These are phyloP conservation scores for Indicator maculatus DNA, from an alignment of 2,113 vertebrate species.

Conservation along the genomic window DNA sequence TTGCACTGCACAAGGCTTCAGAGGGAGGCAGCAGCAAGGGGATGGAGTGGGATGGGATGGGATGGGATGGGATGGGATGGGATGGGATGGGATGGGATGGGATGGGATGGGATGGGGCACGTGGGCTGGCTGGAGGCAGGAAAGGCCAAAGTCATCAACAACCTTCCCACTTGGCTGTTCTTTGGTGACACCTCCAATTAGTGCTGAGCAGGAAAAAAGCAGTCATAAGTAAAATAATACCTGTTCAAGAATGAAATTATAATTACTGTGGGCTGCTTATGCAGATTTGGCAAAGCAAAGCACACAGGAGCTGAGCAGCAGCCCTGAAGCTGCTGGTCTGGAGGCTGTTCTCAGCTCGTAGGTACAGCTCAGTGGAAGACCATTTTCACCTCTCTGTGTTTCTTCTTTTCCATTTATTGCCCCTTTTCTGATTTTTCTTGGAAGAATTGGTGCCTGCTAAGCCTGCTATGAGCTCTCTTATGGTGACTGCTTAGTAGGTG, in stretches of 20 bases:
- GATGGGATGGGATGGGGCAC: no score
- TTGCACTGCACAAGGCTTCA: background rate
- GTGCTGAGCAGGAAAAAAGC: background rate
- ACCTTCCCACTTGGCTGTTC: background rate
- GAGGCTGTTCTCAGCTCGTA: background rate
- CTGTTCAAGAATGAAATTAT: conserved; percentile 1
- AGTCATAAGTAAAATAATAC: background rate
- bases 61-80: no score
- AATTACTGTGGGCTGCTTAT: conserved; percentile 15
- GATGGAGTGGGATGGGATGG: no score
- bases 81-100: no score
- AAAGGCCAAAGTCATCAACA: background rate
- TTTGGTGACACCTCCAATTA: background rate
- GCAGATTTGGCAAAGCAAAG: background rate
- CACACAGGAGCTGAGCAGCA: background rate
- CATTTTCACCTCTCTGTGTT: background rate
- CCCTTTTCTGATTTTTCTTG: background rate
- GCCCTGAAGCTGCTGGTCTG: background rate
- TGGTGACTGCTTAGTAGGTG: background rate
- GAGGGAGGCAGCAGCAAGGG: background rate
- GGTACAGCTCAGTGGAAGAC: background rate
- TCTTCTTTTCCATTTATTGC: background rate
- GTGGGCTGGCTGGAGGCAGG: background rate
- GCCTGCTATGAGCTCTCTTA: background rate
- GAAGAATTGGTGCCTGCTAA: background rate